phyloP scores from a whole-genome alignment of 2,113 vertebrate species.

The Coreoperca whiteheadi region DNA sequence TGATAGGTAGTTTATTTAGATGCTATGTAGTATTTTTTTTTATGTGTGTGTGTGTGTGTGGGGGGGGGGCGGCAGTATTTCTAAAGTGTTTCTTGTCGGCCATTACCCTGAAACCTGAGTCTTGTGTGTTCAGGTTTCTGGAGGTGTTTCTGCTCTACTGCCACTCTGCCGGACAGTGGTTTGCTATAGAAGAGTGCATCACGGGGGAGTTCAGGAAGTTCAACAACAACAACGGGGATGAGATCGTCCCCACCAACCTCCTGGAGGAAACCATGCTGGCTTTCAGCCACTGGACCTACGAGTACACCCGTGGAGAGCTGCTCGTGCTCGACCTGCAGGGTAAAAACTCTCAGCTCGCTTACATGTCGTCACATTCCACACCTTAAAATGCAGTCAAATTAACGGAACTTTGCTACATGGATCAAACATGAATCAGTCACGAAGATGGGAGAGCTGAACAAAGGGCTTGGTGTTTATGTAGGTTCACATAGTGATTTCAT shows the following conservation, averaged over 20 bases:
- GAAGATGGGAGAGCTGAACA: neutral
- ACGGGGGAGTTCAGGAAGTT: constrained; percentile 98
- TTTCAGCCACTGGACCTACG: constrained; percentile 98
- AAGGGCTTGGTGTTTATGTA: neutral
- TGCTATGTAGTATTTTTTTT: too few relatives aligned
- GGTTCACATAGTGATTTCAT: neutral
- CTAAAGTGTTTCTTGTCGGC: neutral
- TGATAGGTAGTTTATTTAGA: neutral
- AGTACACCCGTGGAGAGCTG: constrained; percentile 95
- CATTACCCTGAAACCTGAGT: neutral
- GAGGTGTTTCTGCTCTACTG: constrained; percentile 98
- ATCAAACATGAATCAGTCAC: too few relatives aligned
- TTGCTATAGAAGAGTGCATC: constrained; percentile 98
- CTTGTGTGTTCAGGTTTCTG: constrained; percentile 88
- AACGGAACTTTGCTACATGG: neutral
- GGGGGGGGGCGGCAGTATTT: too few relatives aligned
- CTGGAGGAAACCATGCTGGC: constrained; percentile 98
- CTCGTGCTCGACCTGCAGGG: constrained; percentile 97
- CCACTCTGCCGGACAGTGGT: constrained; percentile 99
- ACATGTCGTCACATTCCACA: neutral
- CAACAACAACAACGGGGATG: constrained; percentile 98
- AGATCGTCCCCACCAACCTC: constrained; percentile 96
- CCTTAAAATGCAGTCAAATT: neutral
- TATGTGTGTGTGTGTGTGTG: too few relatives aligned
- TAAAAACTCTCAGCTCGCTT: constrained; percentile 51